Evolutionary conservation across 2,797 vertebrate species (phyloP).

Genomic region (Craterocephalus amniculus): DNA sequence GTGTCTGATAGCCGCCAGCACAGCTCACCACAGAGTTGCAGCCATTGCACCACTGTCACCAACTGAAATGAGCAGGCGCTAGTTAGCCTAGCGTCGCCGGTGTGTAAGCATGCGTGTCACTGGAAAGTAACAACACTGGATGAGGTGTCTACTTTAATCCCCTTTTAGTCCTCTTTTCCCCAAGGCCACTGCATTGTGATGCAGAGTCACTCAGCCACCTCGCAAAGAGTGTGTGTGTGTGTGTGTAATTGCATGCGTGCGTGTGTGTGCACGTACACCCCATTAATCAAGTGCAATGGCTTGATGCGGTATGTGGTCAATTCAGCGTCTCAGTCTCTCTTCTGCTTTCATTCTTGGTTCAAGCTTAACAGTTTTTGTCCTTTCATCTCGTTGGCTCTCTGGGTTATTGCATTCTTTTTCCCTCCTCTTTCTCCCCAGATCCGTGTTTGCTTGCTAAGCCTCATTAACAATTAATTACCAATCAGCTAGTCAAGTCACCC

Average conservation of each 20-base stretch:
- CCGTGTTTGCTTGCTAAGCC: conserved; percentile 77
- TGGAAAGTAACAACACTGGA: conserved; percentile 59
- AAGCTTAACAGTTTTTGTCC: conserved; percentile 44
- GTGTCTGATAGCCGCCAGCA: conserved; percentile 6
- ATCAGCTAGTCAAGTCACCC: conserved; percentile 85
- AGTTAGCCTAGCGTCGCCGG: conserved; percentile 17
- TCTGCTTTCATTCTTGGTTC: conserved; percentile 18
- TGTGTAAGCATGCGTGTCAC: conserved; percentile 15
- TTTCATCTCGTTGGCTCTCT: conserved; percentile 62
- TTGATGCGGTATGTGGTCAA: conserved; percentile 71
- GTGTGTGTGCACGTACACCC: conserved; percentile 36
- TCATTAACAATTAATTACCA: conserved; percentile 87
- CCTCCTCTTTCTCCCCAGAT: conserved; percentile 52
- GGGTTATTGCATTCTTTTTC: conserved; percentile 27
- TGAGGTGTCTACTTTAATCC: conserved; percentile 75
- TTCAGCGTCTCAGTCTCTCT: conserved; percentile 58
- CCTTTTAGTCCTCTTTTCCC: conserved; percentile 71
- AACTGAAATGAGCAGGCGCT: conserved; percentile 13
- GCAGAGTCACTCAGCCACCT: conserved; percentile 75
- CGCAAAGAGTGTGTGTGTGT: conserved; percentile 27
- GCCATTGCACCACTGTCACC: conserved; percentile 14
- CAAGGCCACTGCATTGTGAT: conserved; percentile 73
- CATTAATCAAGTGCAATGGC: conserved; percentile 76
- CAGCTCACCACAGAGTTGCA: conserved; percentile 12
- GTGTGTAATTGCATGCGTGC: conserved; percentile 5